A percentile compares a stretch with the other conserved stretches of the same genome.
phyloP scores from a whole-genome alignment of 2,797 vertebrate species.

The Sardinella longiceps region DNA sequence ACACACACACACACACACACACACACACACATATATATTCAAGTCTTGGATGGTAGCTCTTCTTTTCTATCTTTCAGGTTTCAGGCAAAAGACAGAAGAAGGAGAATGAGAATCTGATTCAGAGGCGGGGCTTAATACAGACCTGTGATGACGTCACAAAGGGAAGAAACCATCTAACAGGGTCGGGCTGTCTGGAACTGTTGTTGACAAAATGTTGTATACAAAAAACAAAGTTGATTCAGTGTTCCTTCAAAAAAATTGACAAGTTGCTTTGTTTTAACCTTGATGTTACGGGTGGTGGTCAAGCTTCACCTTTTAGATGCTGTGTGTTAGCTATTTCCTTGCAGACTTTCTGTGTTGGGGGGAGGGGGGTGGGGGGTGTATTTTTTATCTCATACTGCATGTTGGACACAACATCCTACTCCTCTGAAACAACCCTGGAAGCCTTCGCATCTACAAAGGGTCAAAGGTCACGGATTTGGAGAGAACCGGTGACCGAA shows the following conservation, averaged over 20 bases:
- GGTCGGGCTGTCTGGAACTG: slow-evolving; percentile 57
- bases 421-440: neutral
- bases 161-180: slow-evolving; percentile 33
- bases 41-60: neutral
- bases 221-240: slow-evolving; percentile 35
- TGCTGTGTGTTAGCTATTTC: slow-evolving; percentile 61
- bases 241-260: slow-evolving; percentile 41
- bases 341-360: slow-evolving; percentile 62
- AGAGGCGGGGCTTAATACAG: neutral
- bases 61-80: neutral
- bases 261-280: slow-evolving; percentile 60
- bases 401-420: slow-evolving; percentile 4
- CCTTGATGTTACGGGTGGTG: slow-evolving; percentile 45
- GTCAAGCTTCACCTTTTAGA: slow-evolving; percentile 44
- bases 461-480: neutral
- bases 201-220: slow-evolving; percentile 40
- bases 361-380: slow-evolving; percentile 49
- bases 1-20: too few relatives aligned
- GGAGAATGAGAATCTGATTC: neutral
- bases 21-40: too few relatives aligned
- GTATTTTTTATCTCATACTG: neutral
- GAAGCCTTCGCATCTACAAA: neutral
- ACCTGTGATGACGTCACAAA: slow-evolving; percentile 49
- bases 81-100: slow-evolving; percentile 14
- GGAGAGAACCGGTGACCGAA: neutral